These are phyloP conservation scores for Epinotia demarniana DNA, from an alignment of 2,888 invertebrate genomes.

Conservation along the genomic window DNA sequence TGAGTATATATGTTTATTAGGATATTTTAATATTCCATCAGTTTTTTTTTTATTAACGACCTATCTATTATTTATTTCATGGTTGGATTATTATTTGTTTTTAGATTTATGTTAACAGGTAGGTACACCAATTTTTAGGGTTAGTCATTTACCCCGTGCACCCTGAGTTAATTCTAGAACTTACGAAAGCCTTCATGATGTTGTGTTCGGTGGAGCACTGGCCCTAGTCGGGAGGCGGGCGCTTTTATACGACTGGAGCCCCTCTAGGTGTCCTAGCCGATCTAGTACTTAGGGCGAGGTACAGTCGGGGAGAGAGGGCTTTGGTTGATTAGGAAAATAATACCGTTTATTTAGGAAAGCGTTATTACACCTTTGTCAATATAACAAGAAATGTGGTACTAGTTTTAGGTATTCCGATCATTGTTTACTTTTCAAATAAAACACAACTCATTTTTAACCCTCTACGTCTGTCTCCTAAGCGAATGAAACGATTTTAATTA, in stretches of 20 bases:
- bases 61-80: too few species aligned
- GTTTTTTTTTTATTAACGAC: too few species aligned
- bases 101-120: neutral
- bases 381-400: too few species aligned
- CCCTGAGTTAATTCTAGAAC: slow-evolving; percentile 45
- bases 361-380: too few species aligned
- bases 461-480: too few species aligned
- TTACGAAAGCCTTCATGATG: slow-evolving; percentile 59
- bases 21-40: too few species aligned
- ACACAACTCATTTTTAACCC: too few species aligned
- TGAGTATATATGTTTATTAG: too few species aligned
- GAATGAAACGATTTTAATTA: too few species aligned
- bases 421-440: too few species aligned
- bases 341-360: too few species aligned
- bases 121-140: neutral
- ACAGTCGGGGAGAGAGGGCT: slow-evolving; percentile 54
- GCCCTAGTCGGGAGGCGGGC: slow-evolving; percentile 45
- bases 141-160: neutral
- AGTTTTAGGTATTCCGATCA: too few species aligned
- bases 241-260: slow-evolving; percentile 52
- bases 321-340: slow-evolving; percentile 1
- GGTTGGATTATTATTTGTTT: neutral
- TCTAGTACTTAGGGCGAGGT: slow-evolving; percentile 35
- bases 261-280: slow-evolving; percentile 46
- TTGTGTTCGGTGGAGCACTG: slow-evolving; percentile 46